Evolutionary conservation across 2,113 vertebrate species (phyloP).

Genomic region (Casuarius casuarius): DNA sequence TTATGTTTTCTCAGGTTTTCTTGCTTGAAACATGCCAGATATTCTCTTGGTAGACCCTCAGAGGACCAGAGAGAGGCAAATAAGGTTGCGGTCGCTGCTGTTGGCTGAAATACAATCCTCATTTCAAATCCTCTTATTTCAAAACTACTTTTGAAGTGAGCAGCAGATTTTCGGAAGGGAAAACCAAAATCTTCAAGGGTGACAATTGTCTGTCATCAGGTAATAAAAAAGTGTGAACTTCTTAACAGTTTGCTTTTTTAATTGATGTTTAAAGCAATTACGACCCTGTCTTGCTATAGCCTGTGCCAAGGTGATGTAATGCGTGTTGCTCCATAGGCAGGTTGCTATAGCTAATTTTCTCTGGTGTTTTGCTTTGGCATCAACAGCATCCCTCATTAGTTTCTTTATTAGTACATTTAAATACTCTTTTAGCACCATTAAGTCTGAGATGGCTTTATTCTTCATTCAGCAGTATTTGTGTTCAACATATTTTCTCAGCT

Average conservation of each 20-base stretch:
- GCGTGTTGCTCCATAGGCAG: background rate
- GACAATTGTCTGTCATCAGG: background rate
- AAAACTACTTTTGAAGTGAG: background rate
- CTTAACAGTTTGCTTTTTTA: background rate
- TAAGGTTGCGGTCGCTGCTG: background rate
- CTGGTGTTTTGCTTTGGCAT: constrained; percentile 40
- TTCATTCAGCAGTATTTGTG: constrained; percentile 59
- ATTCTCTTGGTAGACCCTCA: background rate
- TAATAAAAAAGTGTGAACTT: background rate
- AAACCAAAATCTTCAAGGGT: background rate
- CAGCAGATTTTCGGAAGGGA: background rate
- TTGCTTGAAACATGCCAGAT: background rate
- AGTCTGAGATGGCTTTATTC: constrained; percentile 61
- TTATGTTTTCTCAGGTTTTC: background rate
- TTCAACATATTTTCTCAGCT: constrained; percentile 48
- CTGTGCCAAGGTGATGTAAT: background rate
- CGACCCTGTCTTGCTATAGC: background rate
- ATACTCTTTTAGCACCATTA: constrained; percentile 63
- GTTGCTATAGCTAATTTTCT: constrained; percentile 42
- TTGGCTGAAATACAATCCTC: background rate
- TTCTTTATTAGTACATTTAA: constrained; percentile 73
- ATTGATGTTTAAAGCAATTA: background rate
- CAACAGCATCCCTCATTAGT: constrained; percentile 66
- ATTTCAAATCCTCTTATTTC: background rate
- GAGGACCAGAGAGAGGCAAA: background rate